Base-by-base conservation (phyloP, 2,113 vertebrate species). In the Formicarius rufipectus region DNA sequence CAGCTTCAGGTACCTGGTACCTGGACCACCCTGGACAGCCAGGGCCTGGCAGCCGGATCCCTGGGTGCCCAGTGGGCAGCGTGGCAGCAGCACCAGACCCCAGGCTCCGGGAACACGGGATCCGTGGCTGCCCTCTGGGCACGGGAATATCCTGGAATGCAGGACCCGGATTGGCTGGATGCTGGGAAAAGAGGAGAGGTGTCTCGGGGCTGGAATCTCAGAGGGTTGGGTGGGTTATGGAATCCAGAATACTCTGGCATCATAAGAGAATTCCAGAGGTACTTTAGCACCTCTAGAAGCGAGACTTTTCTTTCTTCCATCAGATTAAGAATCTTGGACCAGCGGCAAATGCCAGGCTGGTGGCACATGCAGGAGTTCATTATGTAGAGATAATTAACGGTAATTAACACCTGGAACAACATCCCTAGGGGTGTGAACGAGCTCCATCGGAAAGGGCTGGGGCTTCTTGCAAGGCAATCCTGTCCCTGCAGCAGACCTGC, bases 21-120 rank as follows among this genome's bases (percentile, higher is more conserved):
- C n/a, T n/a, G n/a, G n/a, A n/a, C n/a, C n/a, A n/a, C n/a, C n/a
- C n/a, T n/a, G n/a, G 14, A 42, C 10, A 28, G 39, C 6, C 6
- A 3, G 14, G 50, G 24, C 8, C 4, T 2, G 5, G 58, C 21
- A 56, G 53, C 47, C 1, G 0, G 8, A 37, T 5, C 20, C 18
- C 45, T 12, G 3, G 5, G 33, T 23, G 66, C 31, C n/a, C 1
- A 1, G 8, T 0, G 14, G 45, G 53, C 35, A 56, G 69, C 0
- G 5, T 2, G 16, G 10, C 9, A 12, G 19, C 76, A 42, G 23
- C 42, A 30, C 37, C 2, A 1, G 40, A 3, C 30, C 25, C 27
- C 21, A 7, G 28, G 13, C 13, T 45, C 39, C 4, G 0, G 56
- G 79, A 39, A 58, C 44, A 2, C 1, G 0, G 31, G 20, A 35